phyloP scores from a whole-genome alignment of 2,888 invertebrate genomes.

The Dicyrtoma fusca region DNA sequence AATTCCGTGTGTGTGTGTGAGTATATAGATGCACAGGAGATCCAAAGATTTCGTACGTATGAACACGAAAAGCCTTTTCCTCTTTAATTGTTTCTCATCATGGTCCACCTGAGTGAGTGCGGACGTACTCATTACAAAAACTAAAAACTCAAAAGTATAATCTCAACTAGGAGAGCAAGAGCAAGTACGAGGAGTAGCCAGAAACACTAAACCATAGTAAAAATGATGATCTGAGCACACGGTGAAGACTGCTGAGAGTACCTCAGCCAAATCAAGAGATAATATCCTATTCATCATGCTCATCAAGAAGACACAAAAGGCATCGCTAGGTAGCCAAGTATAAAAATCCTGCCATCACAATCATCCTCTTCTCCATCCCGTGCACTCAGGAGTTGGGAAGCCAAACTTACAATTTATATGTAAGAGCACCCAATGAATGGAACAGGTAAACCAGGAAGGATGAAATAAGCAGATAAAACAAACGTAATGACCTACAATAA shows the following conservation, averaged over 20 bases:
- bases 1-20: slow-evolving; percentile 20
- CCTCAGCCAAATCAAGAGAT: slow-evolving; percentile 33
- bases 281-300: slow-evolving; percentile 34
- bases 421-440: not conserved
- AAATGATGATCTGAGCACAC: too few relatives aligned
- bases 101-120: slow-evolving; percentile 9
- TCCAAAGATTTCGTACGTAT: not conserved
- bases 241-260: too few relatives aligned
- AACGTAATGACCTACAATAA: slow-evolving; percentile 24
- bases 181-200: not conserved
- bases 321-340: not conserved
- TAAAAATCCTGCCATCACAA: too few relatives aligned
- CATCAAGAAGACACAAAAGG: slow-evolving; percentile 27
- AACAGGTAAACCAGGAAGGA: slow-evolving; percentile 31
- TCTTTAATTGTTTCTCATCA: slow-evolving; percentile 27
- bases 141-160: not conserved
- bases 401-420: not conserved
- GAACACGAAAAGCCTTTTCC: slow-evolving; percentile 16
- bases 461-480: slow-evolving; percentile 7
- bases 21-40: too few relatives aligned
- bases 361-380: too few relatives aligned
- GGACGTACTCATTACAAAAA: not conserved
- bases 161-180: not conserved
- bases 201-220: too few relatives aligned
- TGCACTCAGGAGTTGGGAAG: too few relatives aligned